phyloP scores from a whole-genome alignment of 2,888 invertebrate genomes.

The Leptopterna dolabrata region DNA sequence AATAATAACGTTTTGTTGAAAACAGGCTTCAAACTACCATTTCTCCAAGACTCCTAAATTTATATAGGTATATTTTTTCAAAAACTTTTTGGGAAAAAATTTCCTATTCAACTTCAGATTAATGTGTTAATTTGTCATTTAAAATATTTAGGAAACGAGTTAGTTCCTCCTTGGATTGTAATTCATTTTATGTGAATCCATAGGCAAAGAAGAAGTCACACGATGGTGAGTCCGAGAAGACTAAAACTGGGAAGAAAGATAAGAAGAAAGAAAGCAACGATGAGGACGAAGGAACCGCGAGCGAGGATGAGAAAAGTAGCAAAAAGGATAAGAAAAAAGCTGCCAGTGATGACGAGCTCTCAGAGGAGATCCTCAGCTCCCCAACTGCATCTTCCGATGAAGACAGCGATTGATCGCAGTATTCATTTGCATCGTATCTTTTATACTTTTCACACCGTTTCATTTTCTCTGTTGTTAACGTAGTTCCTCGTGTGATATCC shows the following conservation, averaged over 20 bases:
- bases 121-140: too few relatives aligned
- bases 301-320: slow-evolving; percentile 65
- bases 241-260: slow-evolving; percentile 60
- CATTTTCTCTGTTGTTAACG: not conserved
- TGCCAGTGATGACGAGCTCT: slow-evolving; percentile 66
- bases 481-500: not conserved
- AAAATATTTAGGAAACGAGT: too few relatives aligned
- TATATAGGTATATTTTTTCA: too few relatives aligned
- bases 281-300: slow-evolving; percentile 49
- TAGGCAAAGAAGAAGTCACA: slow-evolving; percentile 44
- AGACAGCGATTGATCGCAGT: slow-evolving; percentile 49
- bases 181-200: not conserved
- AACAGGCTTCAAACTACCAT: too few relatives aligned
- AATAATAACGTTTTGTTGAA: too few relatives aligned
- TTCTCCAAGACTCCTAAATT: too few relatives aligned
- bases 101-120: too few relatives aligned
- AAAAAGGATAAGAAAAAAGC: slow-evolving; percentile 63
- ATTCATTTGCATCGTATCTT: not conserved
- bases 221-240: slow-evolving; percentile 41
- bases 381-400: slow-evolving; percentile 59
- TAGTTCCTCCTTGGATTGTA: too few relatives aligned
- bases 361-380: slow-evolving; percentile 64
- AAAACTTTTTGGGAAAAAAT: too few relatives aligned
- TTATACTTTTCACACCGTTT: not conserved
- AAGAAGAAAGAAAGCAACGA: slow-evolving; percentile 41